Evolutionary conservation across 2,113 vertebrate species (phyloP), one percentile per base, ranked within the genome.

Genomic region (Dipodomys merriami): DNA sequence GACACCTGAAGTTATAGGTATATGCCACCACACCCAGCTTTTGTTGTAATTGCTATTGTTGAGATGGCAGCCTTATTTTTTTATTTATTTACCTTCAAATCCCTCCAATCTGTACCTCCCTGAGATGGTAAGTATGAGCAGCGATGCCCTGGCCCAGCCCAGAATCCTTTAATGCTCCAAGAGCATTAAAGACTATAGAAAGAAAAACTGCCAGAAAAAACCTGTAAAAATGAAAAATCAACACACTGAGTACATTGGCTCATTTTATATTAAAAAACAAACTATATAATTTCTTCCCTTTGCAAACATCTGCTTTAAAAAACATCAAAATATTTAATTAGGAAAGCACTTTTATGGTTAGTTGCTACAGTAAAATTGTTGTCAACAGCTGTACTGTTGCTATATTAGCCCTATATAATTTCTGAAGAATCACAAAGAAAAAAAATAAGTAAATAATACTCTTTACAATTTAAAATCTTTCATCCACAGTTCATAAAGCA

Each of bases 291-390:
- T 53, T 46, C 35, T 86, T 76, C 1, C 3, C 25, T 53, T 53
- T 79, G 0, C 64, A 71, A 92, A 93, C 90, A 87, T 35, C 3
- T 39, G 69, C 60, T 77, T 91, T 23, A 46, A 94, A 92, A 96
- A 93, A 83, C 39, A 53, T 33, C 22, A 73, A 62, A 60, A 25
- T 73, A 0, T 57, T 76, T 86, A 39, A 73, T 62, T 46, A 89
- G 67, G 64, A 57, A 96, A 90, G 29, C 35, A 90, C 71, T 83
- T 39, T 90, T 57, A 57, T 57, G 15, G 53, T 25, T 77, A 88
- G 78, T 93, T 94, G 73, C 62, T 91, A 86, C 27, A 95, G 57
- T 80, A 85, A 94, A 96, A 93, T 94, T n/a, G 44, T 65, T 77
- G 13, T 88, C 90, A 89, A 72, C 91, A 80, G 76, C 83, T 67